Evolutionary conservation across 2,888 invertebrate species (phyloP).

Genomic region (Fragum whitleyi): DNA sequence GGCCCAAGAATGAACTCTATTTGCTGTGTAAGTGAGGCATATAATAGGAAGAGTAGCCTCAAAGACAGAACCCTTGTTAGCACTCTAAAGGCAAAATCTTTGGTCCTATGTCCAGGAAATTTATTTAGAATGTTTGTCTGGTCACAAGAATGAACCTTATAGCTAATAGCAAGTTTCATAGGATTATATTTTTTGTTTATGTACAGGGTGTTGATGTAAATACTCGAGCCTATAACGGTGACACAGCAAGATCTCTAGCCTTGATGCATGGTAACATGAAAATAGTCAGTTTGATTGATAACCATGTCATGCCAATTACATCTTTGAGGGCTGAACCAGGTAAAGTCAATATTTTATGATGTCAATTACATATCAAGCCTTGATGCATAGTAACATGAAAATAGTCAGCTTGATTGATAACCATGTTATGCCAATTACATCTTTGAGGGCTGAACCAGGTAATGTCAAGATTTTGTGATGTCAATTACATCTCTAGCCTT

Average conservation of each 20-base stretch:
- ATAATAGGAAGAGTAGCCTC: too few relatives aligned
- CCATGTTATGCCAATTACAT: conserved; percentile 74
- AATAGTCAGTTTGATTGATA: conserved; percentile 84
- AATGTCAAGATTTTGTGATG: conserved; percentile 17
- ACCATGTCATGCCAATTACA: conserved; percentile 76
- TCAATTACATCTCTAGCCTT: conserved; percentile 83
- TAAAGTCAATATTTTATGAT: conserved; percentile 50
- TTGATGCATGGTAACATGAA: conserved; percentile 83
- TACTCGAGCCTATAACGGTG: conserved; percentile 81
- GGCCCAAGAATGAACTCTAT: too few relatives aligned
- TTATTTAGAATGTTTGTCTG: too few relatives aligned
- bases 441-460: conserved; percentile 80
- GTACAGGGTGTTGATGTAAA: conserved; percentile 83
- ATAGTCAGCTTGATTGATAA: conserved; percentile 85
- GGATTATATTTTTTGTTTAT: neutral
- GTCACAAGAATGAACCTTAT: too few relatives aligned
- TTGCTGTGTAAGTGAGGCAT: too few relatives aligned
- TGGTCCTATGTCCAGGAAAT: too few relatives aligned
- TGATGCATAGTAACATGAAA: conserved; percentile 83
- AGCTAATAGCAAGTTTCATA: too few relatives aligned
- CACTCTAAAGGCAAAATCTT: too few relatives aligned
- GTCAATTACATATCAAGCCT: conserved; percentile 82
- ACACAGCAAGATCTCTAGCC: conserved; percentile 84
- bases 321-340: conserved; percentile 79
- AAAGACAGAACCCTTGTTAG: too few relatives aligned